Base-by-base conservation (phyloP, 2,797 vertebrate genomes). In the Halcyon badia region DNA sequence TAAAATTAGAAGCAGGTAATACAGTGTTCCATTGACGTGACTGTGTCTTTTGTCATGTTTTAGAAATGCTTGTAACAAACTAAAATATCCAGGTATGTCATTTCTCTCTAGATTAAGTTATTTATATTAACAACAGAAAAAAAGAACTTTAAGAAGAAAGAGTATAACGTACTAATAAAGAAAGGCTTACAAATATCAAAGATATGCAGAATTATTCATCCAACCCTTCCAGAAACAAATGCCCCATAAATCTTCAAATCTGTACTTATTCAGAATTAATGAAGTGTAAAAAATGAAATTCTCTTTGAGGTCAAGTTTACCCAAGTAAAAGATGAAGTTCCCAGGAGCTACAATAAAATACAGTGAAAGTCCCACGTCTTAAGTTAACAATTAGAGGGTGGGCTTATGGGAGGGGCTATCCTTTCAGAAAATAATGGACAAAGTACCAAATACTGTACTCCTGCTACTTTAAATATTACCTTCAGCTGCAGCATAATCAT, bases 21-120 rank as follows among this genome's bases (percentile, higher is more conserved):
- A 37, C 37, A 62, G 49, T 2, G 5, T 57, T 89, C 64, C 57
- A 46, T 31, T 54, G 56, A 75, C 17, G 42, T n/a, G 17, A 79
- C 51, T 58, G 31, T 66, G 28, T 57, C 70, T 77, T 82, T 28
- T 70, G 78, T 87, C 78, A 42, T 44, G 61, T 46, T 81, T 94
- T 73, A 91, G 65, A 94, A 94, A 78, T 52, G 68, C 37, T 86
- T 78, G 62, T 41, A 83, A 75, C 71, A 76, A 91, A 85, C 54
- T 33, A 81, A 83, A 90, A 80, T 65, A 83, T 8, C 60, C 76
- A 73, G 39, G 25, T 83, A 73, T 52, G 56, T 44, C 6, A 81
- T 71, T 90, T 82, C 57, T 79, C 33, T 83, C 31, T 28, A 81
- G 64, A 85, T 12, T 48, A 66, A 83, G 18, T 75, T 75, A 72